These are phyloP conservation scores for Pyrrhosoma nymphula DNA, from an alignment of 2,888 invertebrate genomes.

Conservation along the genomic window DNA sequence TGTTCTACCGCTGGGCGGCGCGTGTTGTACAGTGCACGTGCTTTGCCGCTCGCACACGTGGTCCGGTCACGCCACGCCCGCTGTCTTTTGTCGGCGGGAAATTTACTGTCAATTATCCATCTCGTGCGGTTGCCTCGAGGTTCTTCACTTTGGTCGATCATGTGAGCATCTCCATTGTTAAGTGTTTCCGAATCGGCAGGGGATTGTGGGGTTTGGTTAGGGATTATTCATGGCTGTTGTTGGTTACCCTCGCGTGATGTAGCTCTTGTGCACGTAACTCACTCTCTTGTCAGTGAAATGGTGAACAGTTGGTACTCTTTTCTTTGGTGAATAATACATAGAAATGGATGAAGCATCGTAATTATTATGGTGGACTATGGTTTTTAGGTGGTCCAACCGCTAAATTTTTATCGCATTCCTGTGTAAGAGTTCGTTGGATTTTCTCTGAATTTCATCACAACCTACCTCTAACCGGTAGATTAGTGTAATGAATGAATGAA, in stretches of 20 bases:
- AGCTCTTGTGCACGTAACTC: not conserved
- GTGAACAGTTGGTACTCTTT: not conserved
- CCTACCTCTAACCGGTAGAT: too few relatives aligned
- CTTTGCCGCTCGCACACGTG: constrained; percentile 25
- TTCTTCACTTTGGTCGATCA: not conserved
- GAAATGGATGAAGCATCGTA: too few relatives aligned
- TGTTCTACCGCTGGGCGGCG: not conserved
- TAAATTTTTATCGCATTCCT: too few relatives aligned
- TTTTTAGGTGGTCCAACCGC: too few relatives aligned
- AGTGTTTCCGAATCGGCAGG: not conserved
- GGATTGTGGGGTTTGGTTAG: not conserved
- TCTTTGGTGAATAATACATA: too few relatives aligned
- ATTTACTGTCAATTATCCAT: constrained; percentile 61
- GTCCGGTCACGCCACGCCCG: constrained; percentile 13
- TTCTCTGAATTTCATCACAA: too few relatives aligned
- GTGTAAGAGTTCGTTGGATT: too few relatives aligned
- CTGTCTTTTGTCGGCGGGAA: not conserved
- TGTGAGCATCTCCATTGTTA: not conserved
- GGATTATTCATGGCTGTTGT: not conserved
- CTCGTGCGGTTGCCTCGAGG: not conserved
- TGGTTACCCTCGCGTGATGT: not conserved
- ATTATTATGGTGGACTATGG: too few relatives aligned
- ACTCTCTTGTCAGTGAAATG: not conserved
- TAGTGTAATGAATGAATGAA: too few relatives aligned
- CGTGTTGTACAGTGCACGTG: constrained; percentile 6